Evolutionary conservation across 2,113 vertebrate genomes (phyloP), one percentile per base, ranked within the genome.

Genomic region (Struthidea cinerea): DNA sequence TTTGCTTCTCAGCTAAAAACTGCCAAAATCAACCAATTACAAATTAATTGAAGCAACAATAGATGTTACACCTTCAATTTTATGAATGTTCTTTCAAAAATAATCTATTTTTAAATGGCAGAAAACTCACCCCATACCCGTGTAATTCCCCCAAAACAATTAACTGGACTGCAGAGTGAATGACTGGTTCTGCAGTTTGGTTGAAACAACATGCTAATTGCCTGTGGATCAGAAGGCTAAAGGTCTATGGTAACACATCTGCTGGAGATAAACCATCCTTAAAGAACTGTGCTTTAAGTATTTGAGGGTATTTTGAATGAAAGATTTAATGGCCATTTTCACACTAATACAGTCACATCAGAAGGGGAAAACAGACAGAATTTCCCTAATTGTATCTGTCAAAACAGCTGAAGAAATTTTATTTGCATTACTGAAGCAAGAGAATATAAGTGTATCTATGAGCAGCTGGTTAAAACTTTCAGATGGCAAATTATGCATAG

Each of bases 401-500:
- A 39, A 93, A 89, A 94, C 89, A 73, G 33, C 70, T 61, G 63
- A 76, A 94, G 56, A 90, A 93, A 63, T 81, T 63, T 37, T 75
- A 32, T 90, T 96, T 94, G 32, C 80, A 79, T 94, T 47, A 73
- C 53, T 86, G 46, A 94, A 93, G 50, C 59, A 81, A 94, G 35
- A 87, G 61, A 57, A 65, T 76, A 16, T 39, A 78, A 83, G 67
- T 65, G n/a, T 67, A 30, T 83, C 39, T 81, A 17, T 65, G 77
- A 95, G 88, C 95, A 97, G 81, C 84, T 97, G 91, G 77, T 84
- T 91, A 73, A 95, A 97, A 91, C 63, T 91, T 97, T 97, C 87
- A 95, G 91, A 94, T 88, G 93, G 92, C 64, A 95, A 96, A 97
- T 96, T 93, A 96, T 93, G 71, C 91, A 91, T n/a, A 96, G 91